These are phyloP conservation scores for Danaus plexippus DNA, from an alignment of 1,140 invertebrate genomes.

Conservation along the genomic window DNA sequence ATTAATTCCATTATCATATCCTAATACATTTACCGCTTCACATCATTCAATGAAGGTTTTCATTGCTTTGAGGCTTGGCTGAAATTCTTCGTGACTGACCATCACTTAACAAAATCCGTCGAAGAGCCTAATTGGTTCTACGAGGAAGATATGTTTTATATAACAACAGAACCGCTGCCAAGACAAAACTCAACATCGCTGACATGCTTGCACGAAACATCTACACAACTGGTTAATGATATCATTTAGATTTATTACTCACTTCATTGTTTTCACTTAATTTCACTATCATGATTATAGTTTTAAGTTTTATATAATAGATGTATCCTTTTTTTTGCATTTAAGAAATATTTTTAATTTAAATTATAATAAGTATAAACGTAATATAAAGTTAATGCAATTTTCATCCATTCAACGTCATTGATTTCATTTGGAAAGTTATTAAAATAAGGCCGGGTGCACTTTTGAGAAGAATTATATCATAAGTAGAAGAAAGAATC, in stretches of 20 bases:
- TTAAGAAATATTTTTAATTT: conserved; percentile 15
- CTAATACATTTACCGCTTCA: conserved; percentile 15
- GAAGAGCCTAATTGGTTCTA: conserved; percentile 66
- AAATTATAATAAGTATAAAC: conserved; percentile 3
- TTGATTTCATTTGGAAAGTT: too few species aligned
- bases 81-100: conserved; percentile 72
- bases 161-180: conserved; percentile 49
- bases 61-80: conserved; percentile 69
- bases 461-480: too few species aligned
- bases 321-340: conserved; percentile 19
- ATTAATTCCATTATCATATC: neutral
- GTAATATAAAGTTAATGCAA: neutral
- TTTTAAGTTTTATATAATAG: conserved; percentile 3
- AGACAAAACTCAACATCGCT: conserved; percentile 41
- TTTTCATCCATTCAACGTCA: too few species aligned
- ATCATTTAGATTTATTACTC: conserved; percentile 49
- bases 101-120: conserved; percentile 61
- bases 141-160: conserved; percentile 40
- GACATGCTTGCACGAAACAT: conserved; percentile 47
- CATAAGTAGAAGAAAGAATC: too few species aligned
- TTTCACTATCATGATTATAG: conserved; percentile 36
- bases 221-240: conserved; percentile 62
- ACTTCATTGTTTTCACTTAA: conserved; percentile 38
- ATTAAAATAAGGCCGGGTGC: too few species aligned
- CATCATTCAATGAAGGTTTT: conserved; percentile 42